phyloP scores from a whole-genome alignment of 2,797 vertebrate species.

The Anguilla marmorata region DNA sequence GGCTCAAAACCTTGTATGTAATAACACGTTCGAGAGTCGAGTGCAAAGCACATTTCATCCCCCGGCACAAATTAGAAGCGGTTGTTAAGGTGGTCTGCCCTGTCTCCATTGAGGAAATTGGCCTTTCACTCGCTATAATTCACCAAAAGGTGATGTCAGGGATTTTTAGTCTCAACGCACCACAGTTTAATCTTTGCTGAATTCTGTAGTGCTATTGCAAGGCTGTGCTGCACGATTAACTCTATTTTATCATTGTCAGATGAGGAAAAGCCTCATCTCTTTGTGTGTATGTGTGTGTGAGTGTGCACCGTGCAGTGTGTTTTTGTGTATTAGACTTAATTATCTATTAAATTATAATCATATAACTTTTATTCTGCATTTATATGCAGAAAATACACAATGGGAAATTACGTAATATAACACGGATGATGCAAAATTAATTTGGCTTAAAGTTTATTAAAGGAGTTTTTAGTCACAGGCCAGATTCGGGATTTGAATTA shows the following conservation, averaged over 20 bases:
- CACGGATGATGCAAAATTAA: neutral
- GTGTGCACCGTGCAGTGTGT: neutral
- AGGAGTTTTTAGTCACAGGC: neutral
- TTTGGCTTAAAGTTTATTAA: neutral
- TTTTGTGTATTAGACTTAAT: neutral
- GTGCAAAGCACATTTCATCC: constrained; percentile 1
- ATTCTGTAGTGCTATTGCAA: neutral
- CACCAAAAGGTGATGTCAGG: constrained; percentile 7
- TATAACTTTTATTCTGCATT: neutral
- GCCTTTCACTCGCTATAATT: constrained; percentile 8
- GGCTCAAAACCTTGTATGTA: neutral
- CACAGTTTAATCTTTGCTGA: neutral
- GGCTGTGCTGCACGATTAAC: neutral
- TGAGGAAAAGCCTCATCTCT: neutral
- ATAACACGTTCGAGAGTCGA: neutral
- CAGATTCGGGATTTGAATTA: neutral
- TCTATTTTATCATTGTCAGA: neutral
- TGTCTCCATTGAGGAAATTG: constrained; percentile 3
- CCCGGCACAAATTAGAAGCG: constrained; percentile 2
- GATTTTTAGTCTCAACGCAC: neutral
- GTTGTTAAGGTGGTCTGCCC: neutral
- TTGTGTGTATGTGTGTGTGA: neutral
- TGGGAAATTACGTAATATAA: neutral
- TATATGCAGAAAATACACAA: neutral
- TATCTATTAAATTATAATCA: neutral